Evolutionary conservation across 2,888 invertebrate species (phyloP), one percentile per base, ranked within the genome.

Genomic region (Dascillus cervinus): DNA sequence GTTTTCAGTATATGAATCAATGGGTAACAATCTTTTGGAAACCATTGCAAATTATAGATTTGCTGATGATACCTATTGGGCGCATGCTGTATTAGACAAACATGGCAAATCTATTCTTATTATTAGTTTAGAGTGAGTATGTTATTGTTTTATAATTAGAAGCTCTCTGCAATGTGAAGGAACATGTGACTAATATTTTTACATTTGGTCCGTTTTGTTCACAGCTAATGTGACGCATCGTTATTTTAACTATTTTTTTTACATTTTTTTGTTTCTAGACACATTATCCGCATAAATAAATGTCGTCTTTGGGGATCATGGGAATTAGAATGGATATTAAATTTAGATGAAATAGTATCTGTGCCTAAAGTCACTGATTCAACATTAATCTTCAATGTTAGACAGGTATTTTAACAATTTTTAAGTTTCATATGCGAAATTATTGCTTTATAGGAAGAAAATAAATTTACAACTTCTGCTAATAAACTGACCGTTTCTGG

Each of bases 261-360:
- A 27, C 8, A 10, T 21, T 32, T 21, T 25, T 11, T 29, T 55
- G 66, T 12, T 36, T n/a, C 2, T 59, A 87, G 87, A 47, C 80
- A 82, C 56, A 70, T 87, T 32, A 75, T 83, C 56, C 67, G 82
- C 54, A 70, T 84, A 36, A 79, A 82, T 44, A 79, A 82, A 46
- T 76, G 77, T 46, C 65, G 75, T 49, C 70, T 71, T 45, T 78
- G 80, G 75, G 78, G 79, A 19, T 70, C 76, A 4, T 86, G 85
- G 81, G 80, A 79, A 48, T 70, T 82, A 13, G 83, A 83, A 60
- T 86, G 86, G 86, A 70, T 69, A 17, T 71, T 83, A 11, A 73
- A 76, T 36, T 69, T 86, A 27, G 79, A 82, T 53, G 80, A 82
- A 49, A 70, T 88, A 29, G 70, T 82, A 46, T 79, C 77, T 6